Conservation (phyloP, 1,140 invertebrate genomes). For the Kradibia gibbosae region DNA sequence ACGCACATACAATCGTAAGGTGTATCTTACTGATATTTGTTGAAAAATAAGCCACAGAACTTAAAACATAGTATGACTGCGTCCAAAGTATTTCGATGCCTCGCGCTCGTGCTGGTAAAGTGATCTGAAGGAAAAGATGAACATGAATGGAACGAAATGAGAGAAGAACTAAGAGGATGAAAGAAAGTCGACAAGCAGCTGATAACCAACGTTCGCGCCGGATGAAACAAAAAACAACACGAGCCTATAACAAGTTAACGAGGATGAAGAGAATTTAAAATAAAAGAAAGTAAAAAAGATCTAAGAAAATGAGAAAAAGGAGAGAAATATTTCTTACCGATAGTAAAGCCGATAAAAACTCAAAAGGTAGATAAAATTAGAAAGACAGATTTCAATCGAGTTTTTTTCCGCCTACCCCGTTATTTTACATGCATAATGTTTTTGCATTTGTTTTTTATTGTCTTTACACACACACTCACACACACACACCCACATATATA, state of each 20-base stretch:
- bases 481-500: background rate
- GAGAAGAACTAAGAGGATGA: background rate
- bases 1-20: background rate
- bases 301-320: background rate
- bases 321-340: background rate
- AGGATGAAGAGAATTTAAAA: background rate
- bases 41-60: conserved; percentile 22
- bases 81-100: background rate
- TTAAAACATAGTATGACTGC: conserved; percentile 36
- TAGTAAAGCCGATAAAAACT: conserved; percentile 23
- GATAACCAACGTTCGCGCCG: background rate
- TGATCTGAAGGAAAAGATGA: background rate
- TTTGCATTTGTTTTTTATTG: background rate
- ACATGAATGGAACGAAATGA: background rate
- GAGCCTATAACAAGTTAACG: background rate
- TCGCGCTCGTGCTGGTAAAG: background rate
- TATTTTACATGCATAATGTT: too few species aligned
- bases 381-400: conserved; percentile 40
- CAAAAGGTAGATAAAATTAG: conserved; percentile 27
- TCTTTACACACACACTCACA: background rate
- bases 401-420: conserved; percentile 6
- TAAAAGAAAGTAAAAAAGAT: too few species aligned
- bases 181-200: background rate
- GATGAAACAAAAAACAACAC: conserved; percentile 24
- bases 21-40: conserved; percentile 4